These are phyloP conservation scores for Tragelaphus scriptus DNA, from an alignment of 2,113 vertebrate species.

Conservation along the genomic window DNA sequence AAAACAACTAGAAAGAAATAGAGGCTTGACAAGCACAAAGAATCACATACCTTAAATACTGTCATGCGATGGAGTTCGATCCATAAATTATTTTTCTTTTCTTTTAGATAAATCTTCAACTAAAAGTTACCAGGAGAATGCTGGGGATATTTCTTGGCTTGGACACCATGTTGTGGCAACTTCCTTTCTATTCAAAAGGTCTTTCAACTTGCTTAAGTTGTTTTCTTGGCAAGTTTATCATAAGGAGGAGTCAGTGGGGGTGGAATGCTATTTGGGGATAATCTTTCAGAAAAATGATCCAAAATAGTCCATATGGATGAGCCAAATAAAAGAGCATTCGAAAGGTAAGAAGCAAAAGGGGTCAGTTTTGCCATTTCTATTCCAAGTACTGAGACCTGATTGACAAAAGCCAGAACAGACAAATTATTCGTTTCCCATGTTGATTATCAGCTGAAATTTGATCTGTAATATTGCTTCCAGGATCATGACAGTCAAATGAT, in stretches of 20 bases:
- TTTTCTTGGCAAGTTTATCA: constrained; percentile 63
- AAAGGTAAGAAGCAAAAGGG: constrained; percentile 17
- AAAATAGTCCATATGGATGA: constrained; percentile 17
- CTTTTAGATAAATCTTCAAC: constrained; percentile 3
- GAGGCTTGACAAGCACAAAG: not conserved
- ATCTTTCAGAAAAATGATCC: constrained; percentile 56
- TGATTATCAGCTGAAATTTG: not conserved
- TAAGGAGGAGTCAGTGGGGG: constrained; percentile 53
- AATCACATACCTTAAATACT: not conserved
- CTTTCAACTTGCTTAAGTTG: constrained; percentile 44
- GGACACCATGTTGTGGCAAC: constrained; percentile 17
- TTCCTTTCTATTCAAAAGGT: constrained; percentile 16
- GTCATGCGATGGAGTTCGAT: not conserved
- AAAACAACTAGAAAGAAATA: not conserved
- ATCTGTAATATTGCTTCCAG: not conserved
- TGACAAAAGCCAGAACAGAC: not conserved
- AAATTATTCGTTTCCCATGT: not conserved
- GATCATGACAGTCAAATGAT: not conserved
- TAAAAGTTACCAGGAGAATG: not conserved
- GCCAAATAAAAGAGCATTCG: constrained; percentile 31
- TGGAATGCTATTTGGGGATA: constrained; percentile 59
- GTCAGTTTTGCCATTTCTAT: not conserved
- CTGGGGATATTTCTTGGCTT: constrained; percentile 16
- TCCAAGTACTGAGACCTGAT: not conserved
- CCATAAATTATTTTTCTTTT: constrained; percentile 41